These are phyloP conservation scores for Ctenopoma kingsleyae DNA, from an alignment of 2,797 vertebrate species.

Conservation along the genomic window DNA sequence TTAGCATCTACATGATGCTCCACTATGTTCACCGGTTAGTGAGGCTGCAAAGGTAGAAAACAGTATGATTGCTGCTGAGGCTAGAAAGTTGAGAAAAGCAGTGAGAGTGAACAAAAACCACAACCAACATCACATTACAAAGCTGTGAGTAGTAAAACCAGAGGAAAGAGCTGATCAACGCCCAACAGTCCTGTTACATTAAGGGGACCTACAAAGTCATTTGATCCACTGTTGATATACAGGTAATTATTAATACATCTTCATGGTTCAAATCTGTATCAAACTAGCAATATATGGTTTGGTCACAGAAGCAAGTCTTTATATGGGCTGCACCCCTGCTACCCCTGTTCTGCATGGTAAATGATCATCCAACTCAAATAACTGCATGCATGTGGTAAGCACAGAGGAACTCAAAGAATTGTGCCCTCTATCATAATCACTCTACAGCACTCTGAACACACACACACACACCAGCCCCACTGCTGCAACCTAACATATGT, in stretches of 20 bases:
- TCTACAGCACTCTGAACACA: slow-evolving; percentile 40
- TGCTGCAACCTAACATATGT: slow-evolving; percentile 44
- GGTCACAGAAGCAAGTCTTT: not conserved
- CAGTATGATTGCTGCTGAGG: not conserved
- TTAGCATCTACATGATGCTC: not conserved
- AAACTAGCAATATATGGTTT: not conserved
- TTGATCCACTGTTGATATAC: not conserved
- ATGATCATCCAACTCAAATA: not conserved
- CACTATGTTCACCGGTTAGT: not conserved
- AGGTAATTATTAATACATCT: not conserved
- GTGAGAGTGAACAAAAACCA: not conserved
- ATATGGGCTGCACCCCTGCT: not conserved
- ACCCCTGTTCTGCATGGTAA: not conserved
- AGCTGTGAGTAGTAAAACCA: not conserved
- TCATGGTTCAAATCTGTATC: not conserved
- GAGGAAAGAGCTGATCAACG: not conserved
- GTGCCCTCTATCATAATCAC: not conserved
- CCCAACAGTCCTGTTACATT: not conserved
- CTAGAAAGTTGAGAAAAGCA: not conserved
- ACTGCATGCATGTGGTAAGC: not conserved
- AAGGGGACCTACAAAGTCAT: not conserved
- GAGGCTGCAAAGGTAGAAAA: not conserved
- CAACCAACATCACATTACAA: not conserved
- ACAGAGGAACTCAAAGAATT: not conserved
- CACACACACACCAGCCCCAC: not conserved